Conservation (phyloP, 2,113 vertebrate genomes). For the Mugil cephalus region DNA sequence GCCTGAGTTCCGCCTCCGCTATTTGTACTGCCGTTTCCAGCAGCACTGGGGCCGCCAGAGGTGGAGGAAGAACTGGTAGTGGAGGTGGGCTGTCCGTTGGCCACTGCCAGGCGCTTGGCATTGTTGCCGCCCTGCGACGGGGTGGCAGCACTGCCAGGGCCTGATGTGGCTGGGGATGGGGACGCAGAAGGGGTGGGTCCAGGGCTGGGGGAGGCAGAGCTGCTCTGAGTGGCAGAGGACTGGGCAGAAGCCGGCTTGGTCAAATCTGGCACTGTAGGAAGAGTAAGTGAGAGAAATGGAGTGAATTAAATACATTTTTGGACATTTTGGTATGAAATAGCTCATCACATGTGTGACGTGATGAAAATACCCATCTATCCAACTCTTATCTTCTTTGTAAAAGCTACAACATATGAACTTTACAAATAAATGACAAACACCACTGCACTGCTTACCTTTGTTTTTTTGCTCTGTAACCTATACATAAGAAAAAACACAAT, state of each 20-base stretch:
- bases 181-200: constrained; percentile 96
- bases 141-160: constrained; percentile 95
- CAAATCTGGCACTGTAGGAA: constrained; percentile 94
- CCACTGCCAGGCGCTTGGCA: constrained; percentile 99
- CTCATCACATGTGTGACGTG: no score
- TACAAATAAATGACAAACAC: neutral
- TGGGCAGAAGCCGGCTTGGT: constrained; percentile 97
- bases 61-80: constrained; percentile 76
- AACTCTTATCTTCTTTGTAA: neutral
- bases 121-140: constrained; percentile 99
- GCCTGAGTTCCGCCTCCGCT: constrained; percentile 87
- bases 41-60: constrained; percentile 66
- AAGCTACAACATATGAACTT: neutral
- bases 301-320: no score
- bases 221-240: constrained; percentile 85
- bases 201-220: constrained; percentile 97
- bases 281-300: neutral
- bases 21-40: constrained; percentile 73
- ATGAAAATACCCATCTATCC: no score
- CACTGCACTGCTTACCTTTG: constrained; percentile 91
- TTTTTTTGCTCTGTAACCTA: constrained; percentile 99
- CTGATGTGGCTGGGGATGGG: constrained; percentile 84
- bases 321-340: no score
- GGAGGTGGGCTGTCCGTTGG: constrained; percentile 98
- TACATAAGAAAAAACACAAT: constrained; percentile 69